Conservation (phyloP, 37 sponge, comb jelly and placozoan genomes). For the Cliona cf. orientalis region DNA sequence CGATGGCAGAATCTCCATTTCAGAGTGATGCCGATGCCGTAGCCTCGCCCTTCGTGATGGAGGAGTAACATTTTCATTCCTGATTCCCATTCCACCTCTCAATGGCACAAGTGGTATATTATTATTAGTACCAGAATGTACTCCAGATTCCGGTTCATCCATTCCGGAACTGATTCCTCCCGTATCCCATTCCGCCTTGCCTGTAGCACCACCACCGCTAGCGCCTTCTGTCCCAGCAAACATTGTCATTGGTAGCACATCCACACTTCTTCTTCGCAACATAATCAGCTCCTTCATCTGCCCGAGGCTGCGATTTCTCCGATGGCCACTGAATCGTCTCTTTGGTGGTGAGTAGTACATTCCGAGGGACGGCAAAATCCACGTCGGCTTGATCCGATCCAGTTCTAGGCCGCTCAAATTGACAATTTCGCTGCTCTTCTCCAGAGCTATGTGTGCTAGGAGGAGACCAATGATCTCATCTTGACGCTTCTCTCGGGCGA, state of each 20-base stretch:
- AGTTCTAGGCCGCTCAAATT: conserved; percentile 65
- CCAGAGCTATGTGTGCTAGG: conserved; percentile 36
- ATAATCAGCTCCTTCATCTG: conserved; percentile 2
- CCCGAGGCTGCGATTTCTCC: conserved; percentile 3
- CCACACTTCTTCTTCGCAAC: background rate
- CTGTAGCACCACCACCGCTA: too few species aligned
- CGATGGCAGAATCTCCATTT: background rate
- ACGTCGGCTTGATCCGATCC: conserved; percentile 29
- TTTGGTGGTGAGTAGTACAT: background rate
- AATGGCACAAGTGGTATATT: background rate
- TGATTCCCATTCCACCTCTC: too few species aligned
- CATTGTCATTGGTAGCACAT: too few species aligned
- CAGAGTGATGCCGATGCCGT: background rate
- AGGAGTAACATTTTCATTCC: too few species aligned
- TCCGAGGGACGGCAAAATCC: conserved; percentile 45
- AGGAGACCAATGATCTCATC: conserved; percentile 63
- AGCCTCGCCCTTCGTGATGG: background rate
- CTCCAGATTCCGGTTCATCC: too few species aligned
- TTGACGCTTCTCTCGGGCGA: conserved; percentile 23
- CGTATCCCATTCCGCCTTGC: too few species aligned
- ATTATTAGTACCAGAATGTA: too few species aligned
- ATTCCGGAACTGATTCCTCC: too few species aligned
- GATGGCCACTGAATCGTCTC: too few species aligned
- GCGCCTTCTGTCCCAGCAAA: too few species aligned
- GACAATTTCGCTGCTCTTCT: conserved; percentile 27